Conservation (phyloP, 1,140 invertebrate genomes). For the Bursaphelenchus mucronatus region DNA sequence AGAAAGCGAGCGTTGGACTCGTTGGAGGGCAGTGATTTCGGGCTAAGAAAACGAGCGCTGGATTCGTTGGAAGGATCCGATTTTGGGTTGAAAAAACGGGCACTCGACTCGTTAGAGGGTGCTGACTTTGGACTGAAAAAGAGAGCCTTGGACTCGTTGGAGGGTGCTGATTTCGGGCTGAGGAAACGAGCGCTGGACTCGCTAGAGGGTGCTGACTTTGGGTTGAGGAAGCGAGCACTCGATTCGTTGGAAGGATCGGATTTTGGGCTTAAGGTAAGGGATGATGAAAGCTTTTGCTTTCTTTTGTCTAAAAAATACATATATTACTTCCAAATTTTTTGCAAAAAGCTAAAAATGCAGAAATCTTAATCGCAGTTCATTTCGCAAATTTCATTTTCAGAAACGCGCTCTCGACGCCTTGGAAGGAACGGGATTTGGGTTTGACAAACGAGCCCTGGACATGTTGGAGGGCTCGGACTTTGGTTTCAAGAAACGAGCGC, state of each 20-base stretch:
- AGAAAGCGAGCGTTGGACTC: not conserved
- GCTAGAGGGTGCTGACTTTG: conserved; percentile 16
- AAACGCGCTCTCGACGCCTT: not conserved
- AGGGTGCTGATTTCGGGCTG: conserved; percentile 12
- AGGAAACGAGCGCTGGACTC: not conserved
- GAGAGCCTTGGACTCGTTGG: conserved; percentile 5
- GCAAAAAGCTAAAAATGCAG: not conserved
- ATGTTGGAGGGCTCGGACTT: conserved; percentile 9
- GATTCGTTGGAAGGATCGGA: conserved; percentile 13
- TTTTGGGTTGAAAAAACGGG: conserved; percentile 22
- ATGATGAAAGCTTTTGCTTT: no score
- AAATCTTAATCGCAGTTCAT: no score
- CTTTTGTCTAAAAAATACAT: no score
- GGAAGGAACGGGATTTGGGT: not conserved
- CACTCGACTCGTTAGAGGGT: conserved; percentile 20
- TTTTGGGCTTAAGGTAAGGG: no score
- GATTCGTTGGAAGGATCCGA: conserved; percentile 4
- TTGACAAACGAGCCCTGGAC: conserved; percentile 19
- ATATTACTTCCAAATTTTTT: no score
- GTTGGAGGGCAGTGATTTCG: conserved; percentile 4
- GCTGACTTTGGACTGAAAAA: conserved; percentile 18
- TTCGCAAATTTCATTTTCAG: not conserved
- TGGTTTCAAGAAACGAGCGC: conserved; percentile 15
- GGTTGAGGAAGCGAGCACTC: conserved; percentile 18
- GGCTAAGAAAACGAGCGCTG: conserved; percentile 11